Conservation (phyloP, 1,140 invertebrate species). For the Drosophila kikkawai region DNA sequence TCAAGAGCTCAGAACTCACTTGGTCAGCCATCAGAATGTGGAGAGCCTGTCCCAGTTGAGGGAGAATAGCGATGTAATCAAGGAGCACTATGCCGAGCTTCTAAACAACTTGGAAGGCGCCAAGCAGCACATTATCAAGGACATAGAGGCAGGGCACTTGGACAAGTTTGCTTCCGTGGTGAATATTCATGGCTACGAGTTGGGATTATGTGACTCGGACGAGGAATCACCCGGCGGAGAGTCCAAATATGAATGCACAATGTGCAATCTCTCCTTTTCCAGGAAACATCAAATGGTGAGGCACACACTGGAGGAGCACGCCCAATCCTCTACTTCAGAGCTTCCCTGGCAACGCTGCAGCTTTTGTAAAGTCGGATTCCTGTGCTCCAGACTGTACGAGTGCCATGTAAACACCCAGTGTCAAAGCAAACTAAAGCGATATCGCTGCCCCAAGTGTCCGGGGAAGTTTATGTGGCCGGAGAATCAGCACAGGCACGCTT, state of each 20-base stretch:
- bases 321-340: conserved; percentile 1
- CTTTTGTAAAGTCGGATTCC: conserved; percentile 68
- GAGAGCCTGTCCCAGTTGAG: conserved; percentile 46
- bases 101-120: conserved; percentile 29
- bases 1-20: conserved; percentile 53
- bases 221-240: conserved; percentile 31
- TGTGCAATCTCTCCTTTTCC: conserved; percentile 45
- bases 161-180: conserved; percentile 61
- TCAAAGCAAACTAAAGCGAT: conserved; percentile 45
- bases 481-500: conserved; percentile 65
- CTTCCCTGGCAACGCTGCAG: conserved; percentile 55
- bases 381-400: conserved; percentile 52
- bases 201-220: conserved; percentile 72
- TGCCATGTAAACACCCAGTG: conserved; percentile 67
- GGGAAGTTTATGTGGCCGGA: conserved; percentile 77
- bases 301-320: conserved; percentile 66
- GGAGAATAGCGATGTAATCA: conserved; percentile 54
- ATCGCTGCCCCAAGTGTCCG: conserved; percentile 65
- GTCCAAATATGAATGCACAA: conserved; percentile 51
- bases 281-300: conserved; percentile 63
- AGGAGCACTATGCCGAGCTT: conserved; percentile 43
- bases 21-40: conserved; percentile 28
- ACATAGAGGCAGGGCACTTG: conserved; percentile 42
- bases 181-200: conserved; percentile 73
- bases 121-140: conserved; percentile 43